phyloP scores from a whole-genome alignment of 2,888 invertebrate species.

The Bellardia pandia region DNA sequence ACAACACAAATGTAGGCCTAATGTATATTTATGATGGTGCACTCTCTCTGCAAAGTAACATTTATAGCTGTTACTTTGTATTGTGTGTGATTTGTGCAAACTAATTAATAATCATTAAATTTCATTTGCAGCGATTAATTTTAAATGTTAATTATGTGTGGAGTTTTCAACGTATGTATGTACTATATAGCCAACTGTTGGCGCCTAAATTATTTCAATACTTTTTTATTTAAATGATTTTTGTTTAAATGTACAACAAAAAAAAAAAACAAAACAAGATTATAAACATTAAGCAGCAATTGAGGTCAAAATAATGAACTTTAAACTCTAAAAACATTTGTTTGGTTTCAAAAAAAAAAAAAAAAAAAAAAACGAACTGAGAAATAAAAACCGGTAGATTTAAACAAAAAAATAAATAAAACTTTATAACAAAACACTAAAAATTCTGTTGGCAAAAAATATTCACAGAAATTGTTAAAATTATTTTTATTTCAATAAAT shows the following conservation, averaged over 20 bases:
- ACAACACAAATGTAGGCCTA: neutral
- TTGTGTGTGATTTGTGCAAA: constrained; percentile 12
- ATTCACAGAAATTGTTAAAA: neutral
- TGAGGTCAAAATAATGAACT: constrained; percentile 68
- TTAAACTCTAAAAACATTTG: constrained; percentile 53
- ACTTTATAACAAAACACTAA: neutral
- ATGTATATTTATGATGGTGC: neutral
- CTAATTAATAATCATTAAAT: constrained; percentile 69
- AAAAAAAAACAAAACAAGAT: neutral
- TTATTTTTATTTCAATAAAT: constrained; percentile 56
- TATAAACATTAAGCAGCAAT: constrained; percentile 67
- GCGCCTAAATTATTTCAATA: constrained; percentile 56
- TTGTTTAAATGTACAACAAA: too few relatives aligned
- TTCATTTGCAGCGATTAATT: constrained; percentile 66
- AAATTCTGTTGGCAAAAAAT: neutral
- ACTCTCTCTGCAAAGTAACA: neutral
- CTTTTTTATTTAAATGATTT: constrained; percentile 5
- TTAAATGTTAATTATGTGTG: constrained; percentile 67
- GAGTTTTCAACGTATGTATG: constrained; percentile 27
- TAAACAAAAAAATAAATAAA: neutral
- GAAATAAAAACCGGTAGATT: constrained; percentile 29
- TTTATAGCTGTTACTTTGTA: neutral
- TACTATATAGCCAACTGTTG: constrained; percentile 10
- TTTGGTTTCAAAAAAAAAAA: neutral
- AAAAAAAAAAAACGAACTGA: constrained; percentile 24